A percentile compares a stretch with the other conserved stretches of the same genome.
Evolutionary conservation across 2,888 invertebrate species (phyloP).

Genomic region (Sinhomidia bicolor): DNA sequence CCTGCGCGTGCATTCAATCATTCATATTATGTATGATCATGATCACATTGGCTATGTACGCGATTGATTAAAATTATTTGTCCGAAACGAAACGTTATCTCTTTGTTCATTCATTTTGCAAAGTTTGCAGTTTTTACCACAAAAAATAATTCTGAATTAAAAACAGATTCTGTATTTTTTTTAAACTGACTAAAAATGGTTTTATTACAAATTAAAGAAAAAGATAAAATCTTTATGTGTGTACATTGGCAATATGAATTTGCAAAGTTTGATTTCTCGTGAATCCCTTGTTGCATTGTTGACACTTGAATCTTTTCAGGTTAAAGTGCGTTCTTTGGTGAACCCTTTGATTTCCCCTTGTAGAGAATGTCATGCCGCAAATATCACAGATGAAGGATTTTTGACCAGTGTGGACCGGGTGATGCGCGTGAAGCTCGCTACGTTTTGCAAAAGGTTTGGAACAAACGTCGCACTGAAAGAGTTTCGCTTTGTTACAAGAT

Average conservation of each 20-base stretch:
- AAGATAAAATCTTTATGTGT: too few relatives aligned
- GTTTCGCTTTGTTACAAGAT: conserved; percentile 39
- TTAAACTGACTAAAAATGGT: neutral
- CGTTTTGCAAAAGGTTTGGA: conserved; percentile 61
- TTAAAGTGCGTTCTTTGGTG: conserved; percentile 72
- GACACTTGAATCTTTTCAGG: conserved; percentile 66
- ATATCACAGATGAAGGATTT: conserved; percentile 70
- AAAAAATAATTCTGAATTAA: neutral
- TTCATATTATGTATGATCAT: too few relatives aligned
- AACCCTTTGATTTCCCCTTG: conserved; percentile 73
- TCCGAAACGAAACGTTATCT: neutral
- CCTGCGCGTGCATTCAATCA: too few relatives aligned
- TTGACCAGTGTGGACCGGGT: conserved; percentile 56
- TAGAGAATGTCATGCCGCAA: conserved; percentile 69
- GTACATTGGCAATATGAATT: conserved; percentile 41
- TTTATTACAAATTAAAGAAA: too few relatives aligned
- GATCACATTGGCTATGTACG: too few relatives aligned
- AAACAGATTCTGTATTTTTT: neutral
- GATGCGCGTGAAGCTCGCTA: conserved; percentile 70
- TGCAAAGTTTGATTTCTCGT: conserved; percentile 72
- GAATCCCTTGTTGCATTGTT: conserved; percentile 70
- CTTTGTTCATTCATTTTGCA: conserved; percentile 13
- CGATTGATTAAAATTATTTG: neutral
- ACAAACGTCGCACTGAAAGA: conserved; percentile 63
- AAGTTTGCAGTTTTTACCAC: neutral